Conservation (phyloP, 1,140 invertebrate genomes). For the Trialeurodes vaporariorum region DNA sequence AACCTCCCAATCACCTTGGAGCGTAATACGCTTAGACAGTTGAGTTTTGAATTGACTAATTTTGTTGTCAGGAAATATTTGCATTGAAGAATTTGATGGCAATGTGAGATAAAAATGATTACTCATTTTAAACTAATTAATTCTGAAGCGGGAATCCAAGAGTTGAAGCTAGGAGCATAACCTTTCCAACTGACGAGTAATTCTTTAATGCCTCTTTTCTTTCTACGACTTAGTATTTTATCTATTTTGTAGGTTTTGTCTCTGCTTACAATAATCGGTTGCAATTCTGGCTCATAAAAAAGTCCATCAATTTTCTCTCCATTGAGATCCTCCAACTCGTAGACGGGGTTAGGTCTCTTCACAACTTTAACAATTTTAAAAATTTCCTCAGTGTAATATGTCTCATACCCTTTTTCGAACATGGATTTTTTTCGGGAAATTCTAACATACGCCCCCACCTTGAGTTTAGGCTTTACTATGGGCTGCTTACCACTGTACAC, state of each 20-base stretch:
- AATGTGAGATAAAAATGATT: conserved; percentile 4
- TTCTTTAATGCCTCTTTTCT: not conserved
- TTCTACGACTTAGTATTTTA: not conserved
- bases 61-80: not conserved
- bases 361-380: conserved; percentile 29
- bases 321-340: conserved; percentile 27
- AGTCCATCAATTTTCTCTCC: conserved; percentile 25
- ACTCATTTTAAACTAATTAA: not conserved
- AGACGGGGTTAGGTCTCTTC: conserved; percentile 22
- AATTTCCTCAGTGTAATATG: conserved; percentile 31
- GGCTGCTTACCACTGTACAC: conserved; percentile 22
- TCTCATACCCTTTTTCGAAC: conserved; percentile 28
- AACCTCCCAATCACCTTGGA: not conserved
- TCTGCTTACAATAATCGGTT: conserved; percentile 15
- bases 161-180: conserved; percentile 1
- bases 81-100: conserved; percentile 1
- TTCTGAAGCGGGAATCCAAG: conserved; percentile 2
- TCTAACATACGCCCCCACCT: conserved; percentile 21
- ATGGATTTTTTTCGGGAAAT: conserved; percentile 21
- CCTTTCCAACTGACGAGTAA: not conserved
- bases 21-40: not conserved
- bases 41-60: not conserved
- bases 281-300: conserved; percentile 26
- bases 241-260: not conserved
- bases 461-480: not conserved